Conservation (phyloP, 2,797 vertebrate genomes). For the Macrochelys suwanniensis region DNA sequence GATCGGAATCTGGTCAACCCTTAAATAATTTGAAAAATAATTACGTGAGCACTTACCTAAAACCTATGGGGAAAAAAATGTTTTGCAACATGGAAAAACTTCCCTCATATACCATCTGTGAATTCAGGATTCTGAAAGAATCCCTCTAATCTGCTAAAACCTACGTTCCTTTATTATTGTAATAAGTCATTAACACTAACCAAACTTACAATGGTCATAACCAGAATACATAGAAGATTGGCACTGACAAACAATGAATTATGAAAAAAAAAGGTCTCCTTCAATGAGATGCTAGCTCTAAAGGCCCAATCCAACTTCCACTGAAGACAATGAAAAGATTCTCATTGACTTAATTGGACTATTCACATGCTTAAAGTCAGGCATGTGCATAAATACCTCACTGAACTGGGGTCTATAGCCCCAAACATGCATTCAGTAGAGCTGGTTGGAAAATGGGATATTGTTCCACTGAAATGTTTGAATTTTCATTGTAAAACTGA, state of each 20-base stretch:
- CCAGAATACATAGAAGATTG: background rate
- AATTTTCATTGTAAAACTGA: background rate
- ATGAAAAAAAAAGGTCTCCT: fast-evolving
- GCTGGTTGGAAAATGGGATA: fast-evolving
- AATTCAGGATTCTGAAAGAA: constrained; percentile 74
- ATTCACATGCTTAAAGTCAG: background rate
- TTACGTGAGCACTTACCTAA: background rate
- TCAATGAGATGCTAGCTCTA: fast-evolving
- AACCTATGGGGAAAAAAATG: fast-evolving
- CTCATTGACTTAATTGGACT: background rate
- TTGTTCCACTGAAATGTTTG: background rate
- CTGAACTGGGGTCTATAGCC: fast-evolving
- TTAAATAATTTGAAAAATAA: background rate
- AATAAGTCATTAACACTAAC: constrained; percentile 2
- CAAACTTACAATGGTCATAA: background rate
- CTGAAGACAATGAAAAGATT: background rate
- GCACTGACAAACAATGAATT: constrained; percentile 42
- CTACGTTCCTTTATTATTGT: background rate
- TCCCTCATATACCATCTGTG: constrained; percentile 30
- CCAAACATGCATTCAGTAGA: background rate
- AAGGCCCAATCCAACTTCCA: background rate
- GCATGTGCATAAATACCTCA: background rate
- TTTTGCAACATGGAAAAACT: background rate
- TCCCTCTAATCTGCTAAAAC: background rate
- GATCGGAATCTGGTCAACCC: constrained; percentile 33